Evolutionary conservation across 2,888 invertebrate genomes (phyloP).

Genomic region (Coenonympha arcania): DNA sequence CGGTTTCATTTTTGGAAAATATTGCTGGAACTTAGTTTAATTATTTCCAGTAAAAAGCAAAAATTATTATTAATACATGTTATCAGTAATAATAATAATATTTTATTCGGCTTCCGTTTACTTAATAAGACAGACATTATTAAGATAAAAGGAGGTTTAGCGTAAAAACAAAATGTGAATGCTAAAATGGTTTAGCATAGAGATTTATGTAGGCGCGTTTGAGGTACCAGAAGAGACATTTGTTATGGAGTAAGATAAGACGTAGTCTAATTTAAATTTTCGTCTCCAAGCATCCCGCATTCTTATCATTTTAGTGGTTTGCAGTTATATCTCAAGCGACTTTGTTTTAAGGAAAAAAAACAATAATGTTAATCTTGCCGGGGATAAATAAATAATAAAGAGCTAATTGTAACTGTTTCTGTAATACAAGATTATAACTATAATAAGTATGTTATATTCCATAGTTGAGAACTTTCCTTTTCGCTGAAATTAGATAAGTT

Average conservation of each 20-base stretch:
- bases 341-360: conserved; percentile 9
- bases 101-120: too few relatives aligned
- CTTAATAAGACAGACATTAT: not conserved
- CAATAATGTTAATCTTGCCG: conserved; percentile 1
- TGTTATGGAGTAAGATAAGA: conserved; percentile 21
- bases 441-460: too few relatives aligned
- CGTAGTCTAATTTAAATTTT: conserved; percentile 22
- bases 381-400: too few relatives aligned
- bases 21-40: too few relatives aligned
- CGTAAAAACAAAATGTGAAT: conserved; percentile 7
- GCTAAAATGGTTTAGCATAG: conserved; percentile 9
- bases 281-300: conserved; percentile 9
- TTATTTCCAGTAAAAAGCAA: too few relatives aligned
- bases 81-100: too few relatives aligned
- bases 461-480: too few relatives aligned
- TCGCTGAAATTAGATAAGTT: too few relatives aligned
- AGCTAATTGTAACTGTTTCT: too few relatives aligned
- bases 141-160: conserved; percentile 5
- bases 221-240: conserved; percentile 21
- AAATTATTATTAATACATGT: too few relatives aligned
- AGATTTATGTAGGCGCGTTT: conserved; percentile 21
- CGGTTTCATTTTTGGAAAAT: too few relatives aligned
- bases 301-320: conserved; percentile 14
- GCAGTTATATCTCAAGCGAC: conserved; percentile 6
- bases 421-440: too few relatives aligned